Percentiles rank a stretch among this genome's conserved stretches.
Evolutionary conservation across 1,140 invertebrate species (phyloP).

Genomic region (Diuraphis noxia): DNA sequence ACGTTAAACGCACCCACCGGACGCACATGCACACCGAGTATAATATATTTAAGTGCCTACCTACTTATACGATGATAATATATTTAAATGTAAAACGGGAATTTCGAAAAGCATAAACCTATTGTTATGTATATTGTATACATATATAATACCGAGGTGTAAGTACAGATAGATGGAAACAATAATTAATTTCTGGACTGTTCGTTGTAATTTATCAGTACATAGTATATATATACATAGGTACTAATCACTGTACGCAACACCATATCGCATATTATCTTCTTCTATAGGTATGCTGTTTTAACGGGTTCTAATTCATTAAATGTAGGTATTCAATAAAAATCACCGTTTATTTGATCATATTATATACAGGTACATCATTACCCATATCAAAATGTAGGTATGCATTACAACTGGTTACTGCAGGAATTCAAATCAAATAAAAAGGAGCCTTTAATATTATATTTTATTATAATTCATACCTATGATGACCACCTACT

Average conservation of each 20-base stretch:
- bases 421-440: too few relatives aligned
- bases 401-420: too few relatives aligned
- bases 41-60: neutral
- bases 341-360: too few relatives aligned
- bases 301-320: too few relatives aligned
- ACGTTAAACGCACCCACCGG: neutral
- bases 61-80: neutral
- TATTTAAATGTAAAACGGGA: neutral
- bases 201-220: neutral
- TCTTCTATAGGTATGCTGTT: neutral
- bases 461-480: too few relatives aligned
- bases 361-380: too few relatives aligned
- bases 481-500: too few relatives aligned
- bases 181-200: neutral
- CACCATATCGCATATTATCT: neutral
- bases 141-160: neutral
- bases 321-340: too few relatives aligned
- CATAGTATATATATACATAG: neutral
- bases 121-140: neutral
- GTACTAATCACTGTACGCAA: neutral
- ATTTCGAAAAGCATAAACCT: neutral
- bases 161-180: neutral
- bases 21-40: neutral
- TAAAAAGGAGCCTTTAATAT: too few relatives aligned
- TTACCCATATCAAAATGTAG: too few relatives aligned